phyloP scores from a whole-genome alignment of 2,888 invertebrate genomes.

The Leptopilina drosophilae region DNA sequence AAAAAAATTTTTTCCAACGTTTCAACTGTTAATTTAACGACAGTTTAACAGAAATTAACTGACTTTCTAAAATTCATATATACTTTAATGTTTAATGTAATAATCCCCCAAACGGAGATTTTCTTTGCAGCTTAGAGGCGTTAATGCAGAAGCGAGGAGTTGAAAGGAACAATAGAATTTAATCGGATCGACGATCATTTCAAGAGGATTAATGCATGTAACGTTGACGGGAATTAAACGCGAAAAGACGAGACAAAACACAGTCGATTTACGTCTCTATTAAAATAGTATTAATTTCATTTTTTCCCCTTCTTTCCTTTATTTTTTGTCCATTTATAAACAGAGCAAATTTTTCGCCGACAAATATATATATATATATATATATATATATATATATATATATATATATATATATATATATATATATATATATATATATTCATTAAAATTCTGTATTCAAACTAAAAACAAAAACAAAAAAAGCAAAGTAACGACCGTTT shows the following conservation, averaged over 20 bases:
- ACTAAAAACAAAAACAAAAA: not conserved
- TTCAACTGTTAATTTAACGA: too few species aligned
- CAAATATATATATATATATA: too few species aligned
- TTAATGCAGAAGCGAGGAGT: not conserved
- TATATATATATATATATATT: too few species aligned
- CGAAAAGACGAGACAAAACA: constrained; percentile 44
- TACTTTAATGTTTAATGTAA: not conserved
- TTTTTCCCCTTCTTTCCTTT: not conserved
- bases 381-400: too few species aligned
- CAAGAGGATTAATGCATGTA: constrained; percentile 44
- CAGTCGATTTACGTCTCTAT: constrained; percentile 46
- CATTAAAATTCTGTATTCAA: constrained; percentile 1
- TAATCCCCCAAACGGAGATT: not conserved
- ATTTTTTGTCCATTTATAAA: constrained; percentile 2
- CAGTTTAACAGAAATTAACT: not conserved
- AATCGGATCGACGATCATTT: constrained; percentile 50
- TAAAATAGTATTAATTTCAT: constrained; percentile 34
- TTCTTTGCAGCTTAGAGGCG: constrained; percentile 20
- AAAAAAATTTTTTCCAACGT: too few species aligned
- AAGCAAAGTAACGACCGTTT: not conserved
- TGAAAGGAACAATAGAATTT: constrained; percentile 18
- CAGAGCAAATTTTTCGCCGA: not conserved
- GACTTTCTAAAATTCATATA: too few species aligned
- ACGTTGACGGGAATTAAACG: constrained; percentile 44
- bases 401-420: too few species aligned